phyloP scores from a whole-genome alignment of 2,888 invertebrate species.

The Tiliacea aurago region DNA sequence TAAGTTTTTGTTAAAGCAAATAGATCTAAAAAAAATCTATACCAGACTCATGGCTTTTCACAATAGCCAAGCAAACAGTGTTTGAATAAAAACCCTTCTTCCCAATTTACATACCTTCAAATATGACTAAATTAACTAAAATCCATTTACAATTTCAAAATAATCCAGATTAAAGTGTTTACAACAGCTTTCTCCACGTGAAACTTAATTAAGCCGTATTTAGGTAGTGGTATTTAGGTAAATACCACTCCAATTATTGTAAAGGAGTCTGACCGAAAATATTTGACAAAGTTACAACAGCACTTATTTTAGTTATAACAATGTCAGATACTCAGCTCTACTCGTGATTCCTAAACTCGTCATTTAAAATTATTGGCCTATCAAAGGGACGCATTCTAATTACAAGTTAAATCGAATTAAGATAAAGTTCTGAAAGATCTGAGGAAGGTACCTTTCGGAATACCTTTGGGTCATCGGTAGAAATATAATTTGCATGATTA shows the following conservation, averaged over 20 bases:
- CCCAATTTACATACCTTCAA: not conserved
- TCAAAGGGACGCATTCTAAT: slow-evolving; percentile 30
- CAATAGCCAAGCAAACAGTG: not conserved
- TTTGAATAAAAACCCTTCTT: not conserved
- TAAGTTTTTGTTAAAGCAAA: too few species aligned
- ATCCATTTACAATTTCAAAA: not conserved
- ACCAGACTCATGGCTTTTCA: not conserved
- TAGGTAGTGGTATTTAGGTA: not conserved
- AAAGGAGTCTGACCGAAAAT: slow-evolving; percentile 7
- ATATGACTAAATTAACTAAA: not conserved
- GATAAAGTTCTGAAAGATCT: slow-evolving; percentile 45
- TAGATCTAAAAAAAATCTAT: not conserved
- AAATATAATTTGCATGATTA: not conserved
- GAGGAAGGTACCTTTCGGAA: slow-evolving; percentile 9
- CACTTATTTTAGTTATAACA: slow-evolving; percentile 7
- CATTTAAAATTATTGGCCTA: slow-evolving; percentile 36
- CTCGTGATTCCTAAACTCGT: slow-evolving; percentile 15
- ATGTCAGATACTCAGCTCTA: slow-evolving; percentile 36
- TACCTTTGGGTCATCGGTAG: not conserved
- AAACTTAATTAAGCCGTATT: not conserved
- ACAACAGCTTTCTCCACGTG: not conserved
- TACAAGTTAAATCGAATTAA: slow-evolving; percentile 41
- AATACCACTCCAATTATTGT: slow-evolving; percentile 21
- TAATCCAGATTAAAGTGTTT: not conserved
- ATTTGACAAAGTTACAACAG: slow-evolving; percentile 9